These are phyloP conservation scores for Papilio polyxenes DNA, from an alignment of 1,140 invertebrate species.

Conservation along the genomic window DNA sequence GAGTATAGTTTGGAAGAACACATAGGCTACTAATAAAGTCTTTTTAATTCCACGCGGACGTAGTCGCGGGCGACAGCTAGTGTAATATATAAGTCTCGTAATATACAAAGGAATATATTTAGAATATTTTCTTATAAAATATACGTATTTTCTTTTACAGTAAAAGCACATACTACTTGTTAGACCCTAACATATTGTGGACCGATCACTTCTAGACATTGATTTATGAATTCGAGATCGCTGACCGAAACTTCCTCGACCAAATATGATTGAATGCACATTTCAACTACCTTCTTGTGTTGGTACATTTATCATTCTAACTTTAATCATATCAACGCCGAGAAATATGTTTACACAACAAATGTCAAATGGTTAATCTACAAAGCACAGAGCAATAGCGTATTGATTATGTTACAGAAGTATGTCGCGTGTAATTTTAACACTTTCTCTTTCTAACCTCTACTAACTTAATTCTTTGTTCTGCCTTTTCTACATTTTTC, in stretches of 20 bases:
- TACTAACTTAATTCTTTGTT: too few species aligned
- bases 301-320: conserved; percentile 31
- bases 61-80: too few species aligned
- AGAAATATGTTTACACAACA: not conserved
- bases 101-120: not conserved
- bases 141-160: conserved; percentile 8
- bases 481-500: too few species aligned
- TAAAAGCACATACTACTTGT: conserved; percentile 28
- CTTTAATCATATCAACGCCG: conserved; percentile 1
- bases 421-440: too few species aligned
- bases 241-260: conserved; percentile 34
- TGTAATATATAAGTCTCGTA: too few species aligned
- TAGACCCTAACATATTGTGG: conserved; percentile 28
- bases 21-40: too few species aligned
- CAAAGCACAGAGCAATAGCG: not conserved
- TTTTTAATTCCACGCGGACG: too few species aligned
- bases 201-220: conserved; percentile 31
- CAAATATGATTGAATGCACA: conserved; percentile 39
- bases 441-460: too few species aligned
- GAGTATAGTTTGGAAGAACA: too few species aligned
- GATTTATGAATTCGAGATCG: conserved; percentile 37
- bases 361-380: not conserved
- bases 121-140: not conserved
- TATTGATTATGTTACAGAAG: not conserved
- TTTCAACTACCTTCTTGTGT: conserved; percentile 21